Conservation (phyloP, 2,888 invertebrate species). For the Noctua comes region DNA sequence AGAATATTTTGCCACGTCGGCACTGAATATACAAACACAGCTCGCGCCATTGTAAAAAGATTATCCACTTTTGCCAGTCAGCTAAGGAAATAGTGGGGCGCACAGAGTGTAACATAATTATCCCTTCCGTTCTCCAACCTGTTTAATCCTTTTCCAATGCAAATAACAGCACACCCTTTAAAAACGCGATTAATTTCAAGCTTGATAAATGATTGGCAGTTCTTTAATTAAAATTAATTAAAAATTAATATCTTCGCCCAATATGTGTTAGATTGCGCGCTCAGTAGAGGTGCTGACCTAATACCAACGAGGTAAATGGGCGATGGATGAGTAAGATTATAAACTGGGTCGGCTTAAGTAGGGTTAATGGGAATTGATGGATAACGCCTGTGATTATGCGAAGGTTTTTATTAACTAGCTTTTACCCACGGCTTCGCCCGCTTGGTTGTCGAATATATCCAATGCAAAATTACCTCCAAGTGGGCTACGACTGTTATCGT, state of each 20-base stretch:
- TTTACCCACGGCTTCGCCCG: too few species aligned
- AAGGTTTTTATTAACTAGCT: conserved; percentile 2
- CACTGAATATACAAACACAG: too few species aligned
- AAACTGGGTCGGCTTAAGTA: conserved; percentile 50
- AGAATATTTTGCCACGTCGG: not conserved
- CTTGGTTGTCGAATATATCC: too few species aligned
- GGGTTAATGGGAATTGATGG: conserved; percentile 54
- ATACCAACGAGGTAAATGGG: conserved; percentile 1
- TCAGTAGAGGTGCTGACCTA: conserved; percentile 39
- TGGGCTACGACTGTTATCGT: too few species aligned
- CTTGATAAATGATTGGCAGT: conserved; percentile 53
- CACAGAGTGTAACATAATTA: not conserved
- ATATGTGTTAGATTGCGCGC: conserved; percentile 23
- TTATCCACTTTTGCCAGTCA: not conserved
- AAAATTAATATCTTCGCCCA: conserved; percentile 45
- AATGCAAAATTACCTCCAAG: too few species aligned
- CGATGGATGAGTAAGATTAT: conserved; percentile 40
- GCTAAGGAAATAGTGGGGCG: not conserved
- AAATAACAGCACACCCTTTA: conserved; percentile 25
- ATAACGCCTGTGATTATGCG: conserved; percentile 21
- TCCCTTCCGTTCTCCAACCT: conserved; percentile 20
- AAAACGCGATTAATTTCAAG: conserved; percentile 37
- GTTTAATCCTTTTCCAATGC: conserved; percentile 29
- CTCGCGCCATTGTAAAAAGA: not conserved
- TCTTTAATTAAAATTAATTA: too few species aligned